Conservation (phyloP, 37 sponge, comb jelly and placozoan genomes). For the Theonella swinhoei region DNA sequence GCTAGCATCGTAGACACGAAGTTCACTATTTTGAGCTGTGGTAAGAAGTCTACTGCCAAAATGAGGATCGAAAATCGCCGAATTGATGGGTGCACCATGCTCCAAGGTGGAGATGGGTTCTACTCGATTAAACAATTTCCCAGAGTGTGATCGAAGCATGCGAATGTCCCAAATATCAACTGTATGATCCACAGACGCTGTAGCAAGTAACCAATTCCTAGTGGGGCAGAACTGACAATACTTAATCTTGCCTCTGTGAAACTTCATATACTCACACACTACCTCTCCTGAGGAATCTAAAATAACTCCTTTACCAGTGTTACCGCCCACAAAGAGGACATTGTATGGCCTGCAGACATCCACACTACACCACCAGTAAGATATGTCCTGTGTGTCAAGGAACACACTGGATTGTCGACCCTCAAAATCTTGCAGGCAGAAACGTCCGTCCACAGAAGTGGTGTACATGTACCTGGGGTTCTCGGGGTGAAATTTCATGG, state of each 20-base stretch:
- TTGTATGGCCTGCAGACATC: not conserved
- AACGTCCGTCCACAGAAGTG: slow-evolving; percentile 56
- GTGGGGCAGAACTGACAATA: slow-evolving; percentile 63
- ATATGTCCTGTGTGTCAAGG: slow-evolving; percentile 43
- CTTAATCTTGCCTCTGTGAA: slow-evolving; percentile 72
- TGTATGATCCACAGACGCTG: slow-evolving; percentile 63
- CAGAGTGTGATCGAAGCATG: not conserved
- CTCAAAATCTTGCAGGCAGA: slow-evolving; percentile 50
- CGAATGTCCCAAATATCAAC: slow-evolving; percentile 64
- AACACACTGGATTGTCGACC: slow-evolving; percentile 46
- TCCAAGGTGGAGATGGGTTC: slow-evolving; percentile 19
- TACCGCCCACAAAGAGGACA: slow-evolving; percentile 51
- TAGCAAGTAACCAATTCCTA: slow-evolving; percentile 30
- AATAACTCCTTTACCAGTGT: slow-evolving; percentile 36
- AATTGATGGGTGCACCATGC: slow-evolving; percentile 35
- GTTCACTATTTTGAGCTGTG: slow-evolving; percentile 61
- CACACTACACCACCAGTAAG: slow-evolving; percentile 48
- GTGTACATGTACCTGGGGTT: slow-evolving; percentile 52
- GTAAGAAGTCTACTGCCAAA: slow-evolving; percentile 49
- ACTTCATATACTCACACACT: slow-evolving; percentile 1
- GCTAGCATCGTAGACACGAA: slow-evolving; percentile 57
- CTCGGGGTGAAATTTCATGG: slow-evolving; percentile 52
- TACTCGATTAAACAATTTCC: not conserved
- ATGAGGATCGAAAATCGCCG: slow-evolving; percentile 61
- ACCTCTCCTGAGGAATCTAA: slow-evolving; percentile 21